A percentile compares a stretch with the other conserved stretches of the same genome.
phyloP scores from a whole-genome alignment of 1,140 invertebrate species.

The Drosophila melanica region DNA sequence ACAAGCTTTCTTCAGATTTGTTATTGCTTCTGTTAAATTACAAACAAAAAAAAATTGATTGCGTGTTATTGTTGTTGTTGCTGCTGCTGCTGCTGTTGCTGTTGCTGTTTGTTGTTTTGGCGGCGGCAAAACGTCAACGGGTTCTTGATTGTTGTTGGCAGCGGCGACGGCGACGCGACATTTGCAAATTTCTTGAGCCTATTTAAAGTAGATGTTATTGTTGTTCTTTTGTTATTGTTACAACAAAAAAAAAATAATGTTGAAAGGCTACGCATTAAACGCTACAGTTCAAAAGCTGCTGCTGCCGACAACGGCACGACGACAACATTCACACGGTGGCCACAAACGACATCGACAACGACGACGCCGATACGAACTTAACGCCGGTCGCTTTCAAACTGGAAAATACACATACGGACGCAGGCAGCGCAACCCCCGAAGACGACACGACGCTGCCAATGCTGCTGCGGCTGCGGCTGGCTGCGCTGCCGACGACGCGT shows the following conservation, averaged over 20 bases:
- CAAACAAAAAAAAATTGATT: slow-evolving; percentile 16
- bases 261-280: slow-evolving; percentile 1
- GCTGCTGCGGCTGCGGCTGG: slow-evolving; percentile 3
- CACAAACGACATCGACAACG: slow-evolving; percentile 45
- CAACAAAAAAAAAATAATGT: slow-evolving; percentile 6
- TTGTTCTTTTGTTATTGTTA: slow-evolving; percentile 11
- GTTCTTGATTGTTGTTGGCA: slow-evolving; percentile 5
- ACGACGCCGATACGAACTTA: slow-evolving; percentile 78
- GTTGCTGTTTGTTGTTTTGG: slow-evolving; percentile 60
- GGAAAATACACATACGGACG: slow-evolving; percentile 70
- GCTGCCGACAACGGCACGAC: slow-evolving; percentile 29
- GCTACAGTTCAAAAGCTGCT: slow-evolving; percentile 11
- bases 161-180: slow-evolving; percentile 33
- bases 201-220: not conserved
- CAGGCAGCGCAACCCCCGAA: slow-evolving; percentile 70
- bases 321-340: slow-evolving; percentile 35
- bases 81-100: slow-evolving; percentile 13
- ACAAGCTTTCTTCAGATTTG: slow-evolving; percentile 9
- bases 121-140: slow-evolving; percentile 68
- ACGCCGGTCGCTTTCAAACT: slow-evolving; percentile 84
- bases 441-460: slow-evolving; percentile 28
- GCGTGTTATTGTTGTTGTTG: slow-evolving; percentile 16
- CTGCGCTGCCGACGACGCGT: slow-evolving; percentile 28
- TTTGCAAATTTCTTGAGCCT: slow-evolving; percentile 5
- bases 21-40: slow-evolving; percentile 1